Base-by-base conservation (phyloP, 2,113 vertebrate genomes). In the Henicopernis longicauda region DNA sequence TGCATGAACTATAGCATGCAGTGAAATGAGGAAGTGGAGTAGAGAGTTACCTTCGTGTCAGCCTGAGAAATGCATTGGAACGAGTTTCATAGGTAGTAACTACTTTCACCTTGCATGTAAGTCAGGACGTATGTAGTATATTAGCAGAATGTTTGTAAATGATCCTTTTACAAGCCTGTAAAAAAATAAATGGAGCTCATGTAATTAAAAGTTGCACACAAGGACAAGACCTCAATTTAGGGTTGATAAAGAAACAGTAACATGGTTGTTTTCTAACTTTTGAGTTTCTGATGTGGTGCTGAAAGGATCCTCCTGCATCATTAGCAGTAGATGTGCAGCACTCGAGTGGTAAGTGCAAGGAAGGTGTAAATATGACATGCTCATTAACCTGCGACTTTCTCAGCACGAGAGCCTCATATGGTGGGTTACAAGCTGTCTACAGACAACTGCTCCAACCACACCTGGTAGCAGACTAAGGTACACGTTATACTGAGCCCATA, bases 11-110 rank as follows among this genome's bases (percentile, higher is more conserved):
- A 93, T 92, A 94, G 85, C 72, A 95, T 61, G 88, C 79, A 97
- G 96, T 96, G 97, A 96, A 97, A 97, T 92, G 91, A 95, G 95
- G 89, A 97, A 91, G 86, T 47, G 26, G 86, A 91, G 91, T 89
- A 95, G 87, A 84, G 86, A 19, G 23, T 63, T 98, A 93, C 90
- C 88, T 97, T 89, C 6, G 2, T 90, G 81, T 81, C 7, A 0
- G 79, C 85, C 87, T 79, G 72, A 76, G 82, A 93, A 90, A 87
- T 0, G 4, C 31, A 26, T 40, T 47, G 47, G 66, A 93, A 92
- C 23, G 25, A 86, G 36, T 85, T 96, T 78, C 6, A 3, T 63
- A 92, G 83, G 92, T 83, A 77, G 61, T 47, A 66, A 45, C 69
- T 78, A 31, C 50, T 83, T 96, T 23, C 42, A 95, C 65, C 71